Conservation (phyloP, 2,113 vertebrate genomes). For the Corvus moneduloides region DNA sequence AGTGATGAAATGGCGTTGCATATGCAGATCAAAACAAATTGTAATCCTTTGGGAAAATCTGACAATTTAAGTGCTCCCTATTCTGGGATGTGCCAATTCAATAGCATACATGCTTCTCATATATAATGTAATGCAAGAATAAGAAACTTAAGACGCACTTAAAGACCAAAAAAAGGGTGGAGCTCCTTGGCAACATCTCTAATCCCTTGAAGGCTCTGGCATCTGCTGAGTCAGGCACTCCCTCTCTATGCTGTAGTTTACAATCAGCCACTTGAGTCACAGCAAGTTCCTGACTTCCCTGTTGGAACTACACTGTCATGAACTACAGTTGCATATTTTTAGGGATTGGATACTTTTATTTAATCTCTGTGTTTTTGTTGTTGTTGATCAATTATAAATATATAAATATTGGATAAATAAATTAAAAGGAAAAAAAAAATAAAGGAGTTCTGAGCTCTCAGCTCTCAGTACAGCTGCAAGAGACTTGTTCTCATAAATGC, state of each 20-base stretch:
- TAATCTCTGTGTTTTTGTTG: neutral
- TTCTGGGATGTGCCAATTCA: slow-evolving; percentile 10
- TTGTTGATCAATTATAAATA: neutral
- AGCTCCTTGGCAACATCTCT: slow-evolving; percentile 22
- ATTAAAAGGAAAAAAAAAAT: neutral
- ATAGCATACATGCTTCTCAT: neutral
- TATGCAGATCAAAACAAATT: neutral
- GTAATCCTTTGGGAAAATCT: slow-evolving; percentile 18
- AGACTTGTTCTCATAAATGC: neutral
- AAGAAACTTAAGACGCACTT: slow-evolving; percentile 30
- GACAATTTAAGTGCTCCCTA: neutral
- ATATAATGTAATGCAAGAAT: neutral
- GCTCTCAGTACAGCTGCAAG: neutral
- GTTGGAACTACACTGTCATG: neutral
- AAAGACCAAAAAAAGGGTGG: slow-evolving; percentile 21
- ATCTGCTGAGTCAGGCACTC: slow-evolving; percentile 60
- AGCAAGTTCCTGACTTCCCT: slow-evolving; percentile 14
- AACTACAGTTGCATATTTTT: neutral
- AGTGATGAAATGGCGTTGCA: neutral
- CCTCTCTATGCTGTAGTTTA: neutral
- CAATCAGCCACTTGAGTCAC: slow-evolving; percentile 25
- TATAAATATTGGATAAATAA: neutral
- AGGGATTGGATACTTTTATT: neutral
- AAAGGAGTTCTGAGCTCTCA: neutral
- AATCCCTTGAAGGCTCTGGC: slow-evolving; percentile 49